Conservation (phyloP, 2,797 vertebrate species). For the Acanthis flammea region DNA sequence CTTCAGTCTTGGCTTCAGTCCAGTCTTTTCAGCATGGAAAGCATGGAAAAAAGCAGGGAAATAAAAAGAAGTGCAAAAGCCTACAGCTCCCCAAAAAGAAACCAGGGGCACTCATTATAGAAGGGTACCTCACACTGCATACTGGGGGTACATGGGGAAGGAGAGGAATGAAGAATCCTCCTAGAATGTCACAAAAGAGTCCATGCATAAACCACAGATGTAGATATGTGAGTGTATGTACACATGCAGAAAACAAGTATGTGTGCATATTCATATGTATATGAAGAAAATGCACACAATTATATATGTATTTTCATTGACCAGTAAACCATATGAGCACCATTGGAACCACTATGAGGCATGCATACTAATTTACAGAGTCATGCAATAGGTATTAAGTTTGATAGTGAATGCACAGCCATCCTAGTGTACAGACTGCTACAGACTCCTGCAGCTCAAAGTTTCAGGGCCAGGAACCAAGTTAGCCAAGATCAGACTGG, state of each 20-base stretch:
- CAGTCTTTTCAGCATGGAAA: constrained; percentile 32
- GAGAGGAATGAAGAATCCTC: background rate
- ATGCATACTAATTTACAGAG: background rate
- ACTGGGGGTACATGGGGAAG: background rate
- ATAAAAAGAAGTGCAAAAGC: constrained; percentile 13
- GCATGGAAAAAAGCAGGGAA: background rate
- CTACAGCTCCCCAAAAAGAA: background rate
- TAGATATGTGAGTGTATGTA: background rate
- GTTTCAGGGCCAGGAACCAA: background rate
- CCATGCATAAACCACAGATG: background rate
- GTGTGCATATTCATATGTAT: background rate
- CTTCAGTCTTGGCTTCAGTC: constrained; percentile 51
- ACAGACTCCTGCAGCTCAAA: background rate
- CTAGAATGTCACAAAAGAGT: background rate
- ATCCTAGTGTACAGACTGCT: background rate
- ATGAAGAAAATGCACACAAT: background rate
- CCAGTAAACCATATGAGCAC: background rate
- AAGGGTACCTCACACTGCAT: background rate
- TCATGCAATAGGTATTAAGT: background rate
- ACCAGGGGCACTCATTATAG: background rate
- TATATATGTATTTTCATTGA: background rate
- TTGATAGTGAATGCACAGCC: background rate
- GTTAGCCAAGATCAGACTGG: background rate
- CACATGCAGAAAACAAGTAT: background rate
- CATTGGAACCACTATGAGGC: background rate